Evolutionary conservation across 2,888 invertebrate genomes (phyloP), one percentile per base, ranked within the genome.

Genomic region (Ormyrus pomaceus): DNA sequence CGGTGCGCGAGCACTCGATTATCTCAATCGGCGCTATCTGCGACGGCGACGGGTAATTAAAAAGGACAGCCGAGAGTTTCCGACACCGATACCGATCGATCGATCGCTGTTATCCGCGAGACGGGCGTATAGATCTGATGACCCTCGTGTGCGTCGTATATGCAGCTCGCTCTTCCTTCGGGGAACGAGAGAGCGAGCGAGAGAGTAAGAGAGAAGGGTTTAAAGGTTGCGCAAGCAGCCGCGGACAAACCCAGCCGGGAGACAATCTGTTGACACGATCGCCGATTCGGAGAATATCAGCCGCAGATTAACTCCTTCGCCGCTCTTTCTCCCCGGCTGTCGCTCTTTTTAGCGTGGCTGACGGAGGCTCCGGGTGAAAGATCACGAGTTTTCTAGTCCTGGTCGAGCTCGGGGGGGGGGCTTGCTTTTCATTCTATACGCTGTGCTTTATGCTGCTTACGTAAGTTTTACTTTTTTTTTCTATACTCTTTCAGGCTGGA

Each of bases 251-350:
- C n/a, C 10, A 11, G 61, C 6, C 13, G 10, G 50, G 7, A 48
- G 82, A 82, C 84, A 86, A 86, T 87, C 86, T 86, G 84, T 85
- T 85, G 87, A 86, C 87, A 87, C 86, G 86, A 86, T 87, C 86
- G 84, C 79, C 80, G 82, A 83, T 73, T 73, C 77, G 73, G 34
- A 55, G 72, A 77, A 80, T 77, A 61, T 71, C 70, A 48, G n/a
- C 58, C 64, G 55, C 51, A 13, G 79, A 79, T 74, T 74, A 66
- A 78, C 73, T 73, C 56, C 13, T 68, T 34, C 34, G 34, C 3
- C 48, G 59, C 61, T 66, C 51, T 50, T 55, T 45, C 45, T n/a
- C 0, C 66, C 55, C 5, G 5, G 53, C 9, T 6, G 13, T 58
- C 46, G 9, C 19, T 55, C 56, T 45, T 13, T 34, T 55, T 6